Conservation (phyloP, 2,888 invertebrate species). For the Cenopis cana region DNA sequence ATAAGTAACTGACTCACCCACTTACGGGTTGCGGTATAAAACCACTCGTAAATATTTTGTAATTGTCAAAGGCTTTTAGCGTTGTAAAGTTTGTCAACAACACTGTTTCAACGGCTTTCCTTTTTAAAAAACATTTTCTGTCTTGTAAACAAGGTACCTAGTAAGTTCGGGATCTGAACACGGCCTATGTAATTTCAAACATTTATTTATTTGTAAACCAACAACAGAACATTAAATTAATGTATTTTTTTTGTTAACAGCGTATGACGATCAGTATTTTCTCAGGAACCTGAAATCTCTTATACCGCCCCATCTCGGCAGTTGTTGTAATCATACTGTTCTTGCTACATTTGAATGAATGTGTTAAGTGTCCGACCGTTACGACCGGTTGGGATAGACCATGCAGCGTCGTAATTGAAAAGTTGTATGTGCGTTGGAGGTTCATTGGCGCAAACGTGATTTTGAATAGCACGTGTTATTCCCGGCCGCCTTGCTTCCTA, state of each 20-base stretch:
- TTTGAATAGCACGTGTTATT: constrained; percentile 4
- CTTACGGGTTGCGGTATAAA: constrained; percentile 44
- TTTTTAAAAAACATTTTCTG: constrained; percentile 3
- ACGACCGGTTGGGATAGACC: constrained; percentile 37
- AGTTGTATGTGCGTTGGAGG: constrained; percentile 1
- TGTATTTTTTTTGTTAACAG: neutral
- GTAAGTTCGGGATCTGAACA: neutral
- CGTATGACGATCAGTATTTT: neutral
- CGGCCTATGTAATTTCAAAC: neutral
- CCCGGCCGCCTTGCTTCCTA: constrained; percentile 16
- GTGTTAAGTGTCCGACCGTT: constrained; percentile 39
- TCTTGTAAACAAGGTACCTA: neutral
- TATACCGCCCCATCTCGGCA: constrained; percentile 1
- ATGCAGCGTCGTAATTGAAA: constrained; percentile 17
- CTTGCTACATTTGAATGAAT: constrained; percentile 38
- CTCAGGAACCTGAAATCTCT: neutral
- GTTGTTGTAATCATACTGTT: constrained; percentile 21
- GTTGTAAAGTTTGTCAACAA: constrained; percentile 19
- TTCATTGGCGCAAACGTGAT: constrained; percentile 19
- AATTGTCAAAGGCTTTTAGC: constrained; percentile 39
- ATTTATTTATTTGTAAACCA: neutral
- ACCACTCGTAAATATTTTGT: constrained; percentile 39
- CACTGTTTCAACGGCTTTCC: neutral
- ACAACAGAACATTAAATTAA: too few relatives aligned
- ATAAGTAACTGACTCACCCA: constrained; percentile 67